Conservation (phyloP, 2,888 invertebrate species). For the Drosophila helvetica region DNA sequence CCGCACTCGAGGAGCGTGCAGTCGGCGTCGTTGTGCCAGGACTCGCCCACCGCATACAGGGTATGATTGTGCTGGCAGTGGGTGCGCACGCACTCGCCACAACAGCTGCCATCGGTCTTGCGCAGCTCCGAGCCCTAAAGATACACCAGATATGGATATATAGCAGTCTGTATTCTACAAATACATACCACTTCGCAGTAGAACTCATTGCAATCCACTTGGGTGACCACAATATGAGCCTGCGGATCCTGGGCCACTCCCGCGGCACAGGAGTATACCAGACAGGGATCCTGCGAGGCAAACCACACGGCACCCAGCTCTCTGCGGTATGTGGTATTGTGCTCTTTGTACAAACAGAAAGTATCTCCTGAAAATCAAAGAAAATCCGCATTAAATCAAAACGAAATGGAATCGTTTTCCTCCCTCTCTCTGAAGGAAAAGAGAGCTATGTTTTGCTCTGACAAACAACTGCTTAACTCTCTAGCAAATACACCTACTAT, state of each 20-base stretch:
- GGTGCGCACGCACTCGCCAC: conserved; percentile 82
- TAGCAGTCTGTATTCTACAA: neutral
- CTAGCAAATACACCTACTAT: conserved; percentile 27
- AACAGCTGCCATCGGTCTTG: conserved; percentile 75
- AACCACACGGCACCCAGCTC: conserved; percentile 81
- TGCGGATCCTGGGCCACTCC: conserved; percentile 56
- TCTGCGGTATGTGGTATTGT: conserved; percentile 60
- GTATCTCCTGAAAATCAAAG: conserved; percentile 34
- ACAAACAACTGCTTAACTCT: conserved; percentile 22
- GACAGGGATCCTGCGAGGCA: conserved; percentile 75
- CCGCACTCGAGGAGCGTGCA: conserved; percentile 82
- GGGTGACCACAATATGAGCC: conserved; percentile 64
- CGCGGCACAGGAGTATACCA: conserved; percentile 76
- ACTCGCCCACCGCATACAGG: conserved; percentile 79
- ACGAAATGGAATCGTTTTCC: neutral
- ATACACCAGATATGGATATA: neutral
- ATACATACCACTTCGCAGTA: conserved; percentile 82
- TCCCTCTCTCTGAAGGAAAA: neutral
- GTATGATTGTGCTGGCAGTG: conserved; percentile 80
- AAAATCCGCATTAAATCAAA: neutral
- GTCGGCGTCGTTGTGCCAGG: conserved; percentile 81
- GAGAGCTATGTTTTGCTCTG: conserved; percentile 9
- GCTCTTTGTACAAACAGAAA: conserved; percentile 57
- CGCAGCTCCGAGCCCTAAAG: conserved; percentile 80
- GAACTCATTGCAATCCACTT: conserved; percentile 80